Evolutionary conservation across 92 coral and sea anemone species (phyloP).

Genomic region (Porites evermanni): DNA sequence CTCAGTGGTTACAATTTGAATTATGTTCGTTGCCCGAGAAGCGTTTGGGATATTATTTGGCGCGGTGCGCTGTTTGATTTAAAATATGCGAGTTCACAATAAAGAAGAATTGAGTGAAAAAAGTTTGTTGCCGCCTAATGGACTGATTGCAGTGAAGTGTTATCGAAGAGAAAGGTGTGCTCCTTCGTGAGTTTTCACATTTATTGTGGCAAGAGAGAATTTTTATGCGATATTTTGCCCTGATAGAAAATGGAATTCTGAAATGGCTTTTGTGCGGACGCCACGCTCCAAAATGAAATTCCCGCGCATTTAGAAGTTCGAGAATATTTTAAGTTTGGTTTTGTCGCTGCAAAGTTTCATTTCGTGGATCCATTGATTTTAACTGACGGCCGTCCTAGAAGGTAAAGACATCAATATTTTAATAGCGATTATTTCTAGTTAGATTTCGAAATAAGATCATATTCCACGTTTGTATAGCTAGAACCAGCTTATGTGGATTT

Average conservation of each 20-base stretch:
- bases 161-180: neutral
- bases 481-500: neutral
- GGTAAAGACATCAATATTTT: neutral
- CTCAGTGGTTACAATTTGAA: constrained; percentile 14
- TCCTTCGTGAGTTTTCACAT: neutral
- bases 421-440: neutral
- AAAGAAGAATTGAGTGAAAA: constrained; percentile 13
- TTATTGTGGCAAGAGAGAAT: neutral
- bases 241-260: neutral
- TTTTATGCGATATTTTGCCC: neutral
- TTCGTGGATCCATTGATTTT: too few relatives aligned
- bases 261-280: constrained; percentile 1
- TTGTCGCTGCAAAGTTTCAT: neutral
- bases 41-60: neutral
- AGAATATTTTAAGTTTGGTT: constrained; percentile 34
- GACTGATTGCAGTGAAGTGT: neutral
- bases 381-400: neutral
- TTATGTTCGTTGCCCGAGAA: neutral
- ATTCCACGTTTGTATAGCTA: neutral
- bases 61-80: constrained; percentile 5
- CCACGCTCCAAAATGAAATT: constrained; percentile 48
- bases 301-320: constrained; percentile 51
- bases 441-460: constrained; percentile 19
- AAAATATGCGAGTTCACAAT: constrained; percentile 36
- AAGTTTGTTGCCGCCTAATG: neutral